Percentiles rank a stretch among this genome's conserved stretches.
These are phyloP conservation scores for Drosophila acutilabella DNA, from an alignment of 2,888 invertebrate genomes.

Conservation along the genomic window DNA sequence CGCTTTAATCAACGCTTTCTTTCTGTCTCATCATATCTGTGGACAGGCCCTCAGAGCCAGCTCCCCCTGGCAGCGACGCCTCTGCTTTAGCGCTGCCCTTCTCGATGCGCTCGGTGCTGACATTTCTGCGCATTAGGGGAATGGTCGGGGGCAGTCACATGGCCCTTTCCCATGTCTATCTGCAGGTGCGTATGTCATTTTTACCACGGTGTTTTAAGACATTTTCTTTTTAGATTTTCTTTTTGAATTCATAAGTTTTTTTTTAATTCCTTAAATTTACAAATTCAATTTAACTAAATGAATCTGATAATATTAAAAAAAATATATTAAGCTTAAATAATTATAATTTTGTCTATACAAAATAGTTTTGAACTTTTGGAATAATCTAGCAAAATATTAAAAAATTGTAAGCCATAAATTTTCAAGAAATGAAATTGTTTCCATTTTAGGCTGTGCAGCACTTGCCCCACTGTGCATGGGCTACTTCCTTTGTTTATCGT, in stretches of 20 bases:
- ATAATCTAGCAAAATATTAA: too few species aligned
- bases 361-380: too few species aligned
- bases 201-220: too few species aligned
- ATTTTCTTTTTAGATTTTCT: too few species aligned
- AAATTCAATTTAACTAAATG: too few species aligned
- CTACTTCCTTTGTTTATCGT: background rate
- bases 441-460: too few species aligned
- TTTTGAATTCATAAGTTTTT: too few species aligned
- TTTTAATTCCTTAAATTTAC: too few species aligned
- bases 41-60: constrained; percentile 92
- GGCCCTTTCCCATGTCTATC: constrained; percentile 91
- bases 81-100: constrained; percentile 95
- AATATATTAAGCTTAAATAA: too few species aligned
- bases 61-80: constrained; percentile 94
- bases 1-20: too few species aligned
- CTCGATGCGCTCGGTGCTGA: constrained; percentile 91
- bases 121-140: constrained; percentile 89
- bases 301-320: too few species aligned
- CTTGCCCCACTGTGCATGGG: background rate
- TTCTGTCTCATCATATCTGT: background rate
- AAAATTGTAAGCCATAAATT: background rate
- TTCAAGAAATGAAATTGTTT: background rate
- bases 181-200: constrained; percentile 88
- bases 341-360: too few species aligned
- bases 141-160: constrained; percentile 93